These are phyloP conservation scores for Eupeodes corollae DNA, from an alignment of 1,140 invertebrate genomes.

Conservation along the genomic window DNA sequence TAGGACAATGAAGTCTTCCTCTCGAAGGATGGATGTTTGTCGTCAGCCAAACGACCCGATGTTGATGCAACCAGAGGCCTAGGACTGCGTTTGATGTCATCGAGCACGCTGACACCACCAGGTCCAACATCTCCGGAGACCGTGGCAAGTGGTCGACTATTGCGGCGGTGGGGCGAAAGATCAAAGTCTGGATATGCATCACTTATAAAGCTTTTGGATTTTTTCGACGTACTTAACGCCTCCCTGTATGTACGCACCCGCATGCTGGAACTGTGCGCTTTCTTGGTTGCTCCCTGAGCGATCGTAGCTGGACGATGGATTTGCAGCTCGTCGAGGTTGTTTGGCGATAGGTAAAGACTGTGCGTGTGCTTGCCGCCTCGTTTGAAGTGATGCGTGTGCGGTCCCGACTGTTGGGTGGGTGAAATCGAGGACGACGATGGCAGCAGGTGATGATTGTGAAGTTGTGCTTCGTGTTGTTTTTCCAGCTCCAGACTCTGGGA, in stretches of 20 bases:
- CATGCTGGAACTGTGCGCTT: conserved; percentile 33
- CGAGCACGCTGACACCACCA: conserved; percentile 12
- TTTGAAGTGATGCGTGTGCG: conserved; percentile 32
- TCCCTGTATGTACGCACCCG: conserved; percentile 31
- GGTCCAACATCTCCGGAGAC: conserved; percentile 14
- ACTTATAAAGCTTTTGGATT: conserved; percentile 36
- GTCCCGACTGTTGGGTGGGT: conserved; percentile 23
- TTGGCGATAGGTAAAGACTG: conserved; percentile 33
- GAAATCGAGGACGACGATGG: conserved; percentile 23
- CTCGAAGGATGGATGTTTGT: conserved; percentile 34
- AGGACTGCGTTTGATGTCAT: conserved; percentile 34
- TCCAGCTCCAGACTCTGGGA: conserved; percentile 34
- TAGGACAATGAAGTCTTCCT: conserved; percentile 29
- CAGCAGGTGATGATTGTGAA: too few relatives aligned
- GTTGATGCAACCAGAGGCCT: conserved; percentile 18
- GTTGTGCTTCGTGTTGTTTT: conserved; percentile 8
- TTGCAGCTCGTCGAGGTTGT: conserved; percentile 29
- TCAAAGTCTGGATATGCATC: conserved; percentile 30
- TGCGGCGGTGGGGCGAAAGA: conserved; percentile 35
- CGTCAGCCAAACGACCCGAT: conserved; percentile 28
- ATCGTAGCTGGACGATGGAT: conserved; percentile 27
- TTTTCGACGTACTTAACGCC: conserved; percentile 31
- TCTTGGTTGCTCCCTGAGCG: conserved; percentile 30
- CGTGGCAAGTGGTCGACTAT: conserved; percentile 31
- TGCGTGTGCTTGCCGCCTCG: conserved; percentile 29